These are phyloP conservation scores for Drosophila crucigera DNA, from an alignment of 2,888 invertebrate species.

Conservation along the genomic window DNA sequence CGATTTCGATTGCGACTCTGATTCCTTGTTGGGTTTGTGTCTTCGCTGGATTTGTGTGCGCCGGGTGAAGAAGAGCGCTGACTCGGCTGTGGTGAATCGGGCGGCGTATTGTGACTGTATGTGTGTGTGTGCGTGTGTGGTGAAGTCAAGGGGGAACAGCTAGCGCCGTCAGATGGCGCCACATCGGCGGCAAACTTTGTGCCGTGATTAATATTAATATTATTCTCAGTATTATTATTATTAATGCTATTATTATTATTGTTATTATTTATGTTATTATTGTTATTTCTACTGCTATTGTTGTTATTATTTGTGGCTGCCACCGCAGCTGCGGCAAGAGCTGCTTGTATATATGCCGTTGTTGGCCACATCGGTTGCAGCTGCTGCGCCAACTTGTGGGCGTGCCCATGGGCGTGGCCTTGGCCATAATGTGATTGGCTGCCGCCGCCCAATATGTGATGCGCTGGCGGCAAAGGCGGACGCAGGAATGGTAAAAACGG, in stretches of 20 bases:
- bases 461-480: slow-evolving; percentile 72
- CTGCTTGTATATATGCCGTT: slow-evolving; percentile 88
- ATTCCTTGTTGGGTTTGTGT: slow-evolving; percentile 13
- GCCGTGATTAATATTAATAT: slow-evolving; percentile 6
- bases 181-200: neutral
- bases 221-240: slow-evolving; percentile 27
- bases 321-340: slow-evolving; percentile 83
- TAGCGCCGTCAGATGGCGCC: neutral
- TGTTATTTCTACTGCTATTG: slow-evolving; percentile 52
- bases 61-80: slow-evolving; percentile 3
- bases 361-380: slow-evolving; percentile 86
- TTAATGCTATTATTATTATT: slow-evolving; percentile 48
- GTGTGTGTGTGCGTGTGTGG: slow-evolving; percentile 8
- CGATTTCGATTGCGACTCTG: slow-evolving; percentile 35
- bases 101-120: slow-evolving; percentile 64
- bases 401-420: slow-evolving; percentile 31
- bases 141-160: slow-evolving; percentile 5
- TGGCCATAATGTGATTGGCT: slow-evolving; percentile 65
- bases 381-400: slow-evolving; percentile 80
- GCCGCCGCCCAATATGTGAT: slow-evolving; percentile 40
- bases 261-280: slow-evolving; percentile 19
- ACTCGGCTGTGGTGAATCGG: slow-evolving; percentile 58
- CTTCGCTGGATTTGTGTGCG: slow-evolving; percentile 6
- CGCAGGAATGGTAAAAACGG: slow-evolving; percentile 83
- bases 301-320: slow-evolving; percentile 41